A percentile compares a stretch with the other conserved stretches of the same genome.
These are phyloP conservation scores for Mirounga angustirostris DNA, from an alignment of 2,113 vertebrate species.

Conservation along the genomic window DNA sequence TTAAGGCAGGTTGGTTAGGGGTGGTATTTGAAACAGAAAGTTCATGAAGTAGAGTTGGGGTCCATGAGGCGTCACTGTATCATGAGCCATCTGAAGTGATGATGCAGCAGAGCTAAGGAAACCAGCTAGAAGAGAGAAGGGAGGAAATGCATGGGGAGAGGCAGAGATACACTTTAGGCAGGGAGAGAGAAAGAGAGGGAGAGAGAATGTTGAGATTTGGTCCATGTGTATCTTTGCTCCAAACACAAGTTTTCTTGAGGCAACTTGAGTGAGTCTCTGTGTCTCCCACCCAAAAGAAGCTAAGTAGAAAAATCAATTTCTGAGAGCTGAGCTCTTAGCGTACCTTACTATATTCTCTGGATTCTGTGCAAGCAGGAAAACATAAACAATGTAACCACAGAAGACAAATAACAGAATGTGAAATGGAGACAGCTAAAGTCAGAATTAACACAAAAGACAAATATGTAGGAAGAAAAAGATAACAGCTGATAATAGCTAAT, in stretches of 20 bases:
- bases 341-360: no score
- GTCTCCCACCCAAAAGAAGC: constrained; percentile 4
- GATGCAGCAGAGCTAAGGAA: not conserved
- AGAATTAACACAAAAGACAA: no score
- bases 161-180: no score
- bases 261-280: not conserved
- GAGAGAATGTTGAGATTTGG: not conserved
- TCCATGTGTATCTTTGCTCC: not conserved
- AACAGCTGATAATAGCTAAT: no score
- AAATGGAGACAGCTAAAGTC: no score
- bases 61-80: not conserved
- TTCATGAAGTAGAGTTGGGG: not conserved
- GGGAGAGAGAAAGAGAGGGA: not conserved
- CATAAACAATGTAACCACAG: no score
- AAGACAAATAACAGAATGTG: no score
- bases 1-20: not conserved
- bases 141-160: not conserved
- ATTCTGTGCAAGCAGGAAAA: no score
- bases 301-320: no score
- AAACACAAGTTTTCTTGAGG: not conserved
- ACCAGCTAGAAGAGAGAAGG: not conserved
- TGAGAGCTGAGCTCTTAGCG: no score
- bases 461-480: no score
- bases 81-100: not conserved
- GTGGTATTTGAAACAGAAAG: not conserved